A percentile compares a stretch with the other conserved stretches of the same genome.
phyloP scores from a whole-genome alignment of 2,888 invertebrate species.

The Drosophila nigricruria region DNA sequence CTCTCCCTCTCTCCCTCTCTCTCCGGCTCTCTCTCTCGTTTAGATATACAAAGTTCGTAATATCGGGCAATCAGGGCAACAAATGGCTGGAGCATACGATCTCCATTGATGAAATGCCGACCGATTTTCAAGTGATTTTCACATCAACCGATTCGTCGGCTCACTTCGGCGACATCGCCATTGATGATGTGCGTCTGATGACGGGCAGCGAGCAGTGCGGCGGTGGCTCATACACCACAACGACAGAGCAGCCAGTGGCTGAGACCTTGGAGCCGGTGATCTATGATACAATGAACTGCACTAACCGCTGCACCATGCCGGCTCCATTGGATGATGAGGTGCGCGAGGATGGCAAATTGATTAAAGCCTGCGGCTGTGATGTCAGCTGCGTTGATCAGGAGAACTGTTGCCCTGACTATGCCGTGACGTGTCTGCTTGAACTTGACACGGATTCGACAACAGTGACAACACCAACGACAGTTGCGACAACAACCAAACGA shows the following conservation, averaged over 20 bases:
- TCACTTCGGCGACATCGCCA: slow-evolving; percentile 91
- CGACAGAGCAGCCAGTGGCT: slow-evolving; percentile 30
- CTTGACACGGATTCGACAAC: slow-evolving; percentile 4
- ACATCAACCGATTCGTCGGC: slow-evolving; percentile 90
- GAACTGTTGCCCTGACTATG: slow-evolving; percentile 90
- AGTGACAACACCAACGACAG: slow-evolving; percentile 5
- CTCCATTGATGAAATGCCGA: slow-evolving; percentile 85
- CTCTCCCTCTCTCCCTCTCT: neutral
- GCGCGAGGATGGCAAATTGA: slow-evolving; percentile 37
- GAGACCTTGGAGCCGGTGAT: slow-evolving; percentile 30
- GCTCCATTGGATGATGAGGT: neutral
- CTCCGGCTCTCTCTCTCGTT: neutral
- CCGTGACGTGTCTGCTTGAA: slow-evolving; percentile 16
- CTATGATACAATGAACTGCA: slow-evolving; percentile 83
- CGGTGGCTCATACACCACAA: slow-evolving; percentile 24
- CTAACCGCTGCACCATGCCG: slow-evolving; percentile 33
- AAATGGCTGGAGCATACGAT: slow-evolving; percentile 88
- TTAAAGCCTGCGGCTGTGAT: slow-evolving; percentile 87
- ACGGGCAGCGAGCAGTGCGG: slow-evolving; percentile 82
- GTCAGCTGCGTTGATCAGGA: slow-evolving; percentile 86
- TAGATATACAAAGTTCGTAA: slow-evolving; percentile 87
- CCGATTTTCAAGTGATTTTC: slow-evolving; percentile 89
- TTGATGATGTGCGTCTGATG: slow-evolving; percentile 91
- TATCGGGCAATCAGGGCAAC: slow-evolving; percentile 90
- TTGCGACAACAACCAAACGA: neutral